phyloP scores from a whole-genome alignment of 2,113 vertebrate species.

The Myodes glareolus region DNA sequence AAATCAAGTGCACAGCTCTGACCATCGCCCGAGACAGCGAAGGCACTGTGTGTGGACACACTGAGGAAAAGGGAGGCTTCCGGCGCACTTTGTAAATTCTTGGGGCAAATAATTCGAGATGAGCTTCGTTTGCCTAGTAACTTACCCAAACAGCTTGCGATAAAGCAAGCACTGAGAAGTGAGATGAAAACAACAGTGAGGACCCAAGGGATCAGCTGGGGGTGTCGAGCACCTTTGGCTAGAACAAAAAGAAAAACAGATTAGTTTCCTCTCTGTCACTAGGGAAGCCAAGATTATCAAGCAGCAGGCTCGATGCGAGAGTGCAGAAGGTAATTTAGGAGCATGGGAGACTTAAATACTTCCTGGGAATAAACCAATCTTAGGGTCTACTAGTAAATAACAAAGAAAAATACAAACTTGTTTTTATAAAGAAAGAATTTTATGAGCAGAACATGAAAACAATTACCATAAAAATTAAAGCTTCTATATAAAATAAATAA shows the following conservation, averaged over 20 bases:
- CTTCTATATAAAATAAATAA: not conserved
- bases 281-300: not conserved
- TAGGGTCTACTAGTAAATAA: not conserved
- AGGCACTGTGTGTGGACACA: not conserved
- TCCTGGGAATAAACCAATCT: not conserved
- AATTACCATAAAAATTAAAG: not conserved
- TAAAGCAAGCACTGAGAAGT: conserved; percentile 64
- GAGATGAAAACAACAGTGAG: conserved; percentile 13
- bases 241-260: not conserved
- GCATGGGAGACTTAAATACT: not conserved
- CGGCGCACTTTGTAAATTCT: not conserved
- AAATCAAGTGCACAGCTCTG: not conserved
- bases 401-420: not conserved
- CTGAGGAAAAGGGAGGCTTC: not conserved
- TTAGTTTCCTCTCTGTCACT: not conserved
- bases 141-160: conserved; percentile 64
- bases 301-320: not conserved
- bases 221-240: not conserved
- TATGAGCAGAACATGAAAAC: not conserved
- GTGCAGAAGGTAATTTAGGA: not conserved
- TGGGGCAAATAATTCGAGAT: not conserved
- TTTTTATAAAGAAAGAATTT: not conserved
- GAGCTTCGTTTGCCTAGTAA: not conserved
- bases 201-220: not conserved
- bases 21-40: not conserved